Evolutionary conservation across 2,888 invertebrate species (phyloP).

Genomic region (Lepidonotus clava): DNA sequence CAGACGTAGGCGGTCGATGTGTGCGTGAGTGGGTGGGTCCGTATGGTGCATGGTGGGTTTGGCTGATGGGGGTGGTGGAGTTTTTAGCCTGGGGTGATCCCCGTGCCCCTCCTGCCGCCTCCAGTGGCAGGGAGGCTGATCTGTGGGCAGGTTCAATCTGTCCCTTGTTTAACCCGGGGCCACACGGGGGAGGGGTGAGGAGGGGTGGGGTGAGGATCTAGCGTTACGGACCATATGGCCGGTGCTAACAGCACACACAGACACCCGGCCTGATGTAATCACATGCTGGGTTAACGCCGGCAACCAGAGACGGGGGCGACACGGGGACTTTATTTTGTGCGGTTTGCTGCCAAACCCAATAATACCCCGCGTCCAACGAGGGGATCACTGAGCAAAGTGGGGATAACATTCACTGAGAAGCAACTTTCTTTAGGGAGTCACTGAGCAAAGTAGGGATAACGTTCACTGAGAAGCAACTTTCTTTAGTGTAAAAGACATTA

Average conservation of each 20-base stretch:
- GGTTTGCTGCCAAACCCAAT: too few species aligned
- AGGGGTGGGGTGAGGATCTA: not conserved
- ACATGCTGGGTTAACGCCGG: not conserved
- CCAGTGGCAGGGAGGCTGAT: too few species aligned
- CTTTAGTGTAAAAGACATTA: too few species aligned
- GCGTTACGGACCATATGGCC: conserved; percentile 34
- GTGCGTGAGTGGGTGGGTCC: not conserved
- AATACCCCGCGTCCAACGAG: too few species aligned
- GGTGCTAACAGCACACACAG: not conserved
- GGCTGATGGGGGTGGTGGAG: not conserved
- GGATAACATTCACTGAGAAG: too few species aligned
- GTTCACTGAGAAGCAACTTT: too few species aligned
- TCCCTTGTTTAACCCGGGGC: not conserved
- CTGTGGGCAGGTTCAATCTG: conserved; percentile 33
- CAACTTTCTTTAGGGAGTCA: too few species aligned
- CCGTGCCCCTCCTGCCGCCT: not conserved
- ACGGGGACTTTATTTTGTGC: too few species aligned
- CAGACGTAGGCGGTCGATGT: not conserved
- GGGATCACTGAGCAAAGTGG: too few species aligned
- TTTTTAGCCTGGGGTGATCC: not conserved
- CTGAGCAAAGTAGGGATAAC: too few species aligned
- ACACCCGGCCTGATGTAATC: not conserved
- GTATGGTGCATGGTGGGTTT: not conserved
- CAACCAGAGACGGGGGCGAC: too few species aligned
- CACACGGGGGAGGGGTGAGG: not conserved